Evolutionary conservation across 2,888 invertebrate genomes (phyloP), one percentile per base, ranked within the genome.

Genomic region (Pyrrhia umbra): DNA sequence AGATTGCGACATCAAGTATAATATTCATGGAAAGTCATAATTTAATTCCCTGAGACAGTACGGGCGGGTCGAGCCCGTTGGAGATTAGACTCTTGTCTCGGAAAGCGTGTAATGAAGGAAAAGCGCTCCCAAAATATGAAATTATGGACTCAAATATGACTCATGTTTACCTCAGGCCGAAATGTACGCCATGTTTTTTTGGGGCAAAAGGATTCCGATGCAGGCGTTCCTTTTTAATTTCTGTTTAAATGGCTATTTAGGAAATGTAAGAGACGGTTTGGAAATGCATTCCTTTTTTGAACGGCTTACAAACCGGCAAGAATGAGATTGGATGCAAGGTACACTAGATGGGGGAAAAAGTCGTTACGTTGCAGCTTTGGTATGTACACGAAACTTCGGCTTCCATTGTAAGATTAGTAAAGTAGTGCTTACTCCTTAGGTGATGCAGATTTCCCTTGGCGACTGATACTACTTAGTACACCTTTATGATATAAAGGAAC

Each of bases 11-110:
- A 87, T 85, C 88, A 82, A 84, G 88, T 94, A 90, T 93, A 94
- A 94, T 94, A 94, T 94, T 94, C 94, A 94, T 94, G 92, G 88
- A 91, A 94, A 92, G 85, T 77, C 89, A 93, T 94, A 92, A 94
- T 93, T 94, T 93, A 90, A 94, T 94, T 93, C 89, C 23, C 66
- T 58, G 85, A 88, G 91, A 92, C 92, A 90, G 89, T 78, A 84
- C 81, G 85, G 83, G 86, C 83, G 83, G 71, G 70, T 76, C 72
- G 79, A 76, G 81, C 84, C 77, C 85, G 81, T 81, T 75, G 73
- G 83, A 90, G 92, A 92, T 93, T 92, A 92, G 87, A 82, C 84
- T 88, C 87, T 89, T 90, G 90, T 91, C 89, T 89, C 83, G 80
- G 82, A 86, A 89, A 91, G 89, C 85, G 87, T 85, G 89, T 91